Conservation (phyloP, 2,797 vertebrate species). For the Dendrocincla fuliginosa region DNA sequence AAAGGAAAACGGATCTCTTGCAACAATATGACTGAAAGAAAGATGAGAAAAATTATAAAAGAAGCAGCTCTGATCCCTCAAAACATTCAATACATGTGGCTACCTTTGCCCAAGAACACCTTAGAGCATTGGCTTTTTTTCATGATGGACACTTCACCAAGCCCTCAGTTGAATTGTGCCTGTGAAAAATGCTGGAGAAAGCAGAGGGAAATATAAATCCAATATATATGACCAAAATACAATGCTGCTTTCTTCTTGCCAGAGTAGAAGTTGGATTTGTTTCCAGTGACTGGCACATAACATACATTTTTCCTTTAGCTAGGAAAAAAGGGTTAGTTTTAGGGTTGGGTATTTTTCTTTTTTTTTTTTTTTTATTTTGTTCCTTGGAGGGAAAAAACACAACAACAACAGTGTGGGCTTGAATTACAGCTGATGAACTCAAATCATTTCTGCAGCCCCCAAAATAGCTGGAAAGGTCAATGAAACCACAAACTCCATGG, state of each 20-base stretch:
- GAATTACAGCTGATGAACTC: conserved; percentile 33
- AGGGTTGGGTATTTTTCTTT: not conserved
- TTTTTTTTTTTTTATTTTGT: not conserved
- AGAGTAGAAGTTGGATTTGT: not conserved
- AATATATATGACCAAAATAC: not conserved
- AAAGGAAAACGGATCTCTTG: not conserved
- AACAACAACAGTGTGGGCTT: conserved; percentile 19
- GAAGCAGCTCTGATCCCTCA: not conserved
- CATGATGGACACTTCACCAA: not conserved
- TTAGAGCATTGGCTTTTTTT: not conserved
- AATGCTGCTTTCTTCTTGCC: conserved; percentile 7
- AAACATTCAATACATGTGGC: not conserved
- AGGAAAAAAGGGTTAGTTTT: not conserved
- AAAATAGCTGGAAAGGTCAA: conserved; percentile 30
- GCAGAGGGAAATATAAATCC: not conserved
- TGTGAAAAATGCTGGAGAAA: not conserved
- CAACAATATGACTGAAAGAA: not conserved
- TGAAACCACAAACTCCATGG: not conserved
- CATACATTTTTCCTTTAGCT: not conserved
- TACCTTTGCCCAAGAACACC: not conserved
- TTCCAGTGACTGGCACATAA: not conserved
- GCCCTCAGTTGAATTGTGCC: not conserved
- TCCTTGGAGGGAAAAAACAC: not conserved
- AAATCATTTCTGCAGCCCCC: conserved; percentile 27
- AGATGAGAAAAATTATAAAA: not conserved